Percentiles rank a stretch among this genome's conserved stretches.
These are phyloP conservation scores for Nasonia longicornis DNA, from an alignment of 1,140 invertebrate species.

Conservation along the genomic window DNA sequence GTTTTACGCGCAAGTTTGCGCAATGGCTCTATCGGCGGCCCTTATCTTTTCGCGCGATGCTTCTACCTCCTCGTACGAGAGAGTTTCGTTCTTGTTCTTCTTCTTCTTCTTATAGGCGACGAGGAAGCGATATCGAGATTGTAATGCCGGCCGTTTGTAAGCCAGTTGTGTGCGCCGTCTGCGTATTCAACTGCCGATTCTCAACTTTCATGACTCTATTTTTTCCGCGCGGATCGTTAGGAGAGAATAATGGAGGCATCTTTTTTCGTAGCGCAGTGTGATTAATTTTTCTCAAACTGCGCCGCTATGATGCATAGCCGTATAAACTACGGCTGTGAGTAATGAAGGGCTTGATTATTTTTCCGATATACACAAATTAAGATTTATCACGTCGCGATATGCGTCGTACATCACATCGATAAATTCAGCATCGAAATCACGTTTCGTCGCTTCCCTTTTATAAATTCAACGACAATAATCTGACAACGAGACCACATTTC, in stretches of 20 bases:
- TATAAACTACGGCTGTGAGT: not conserved
- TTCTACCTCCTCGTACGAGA: not conserved
- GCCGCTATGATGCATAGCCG: too few relatives aligned
- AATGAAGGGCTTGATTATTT: not conserved
- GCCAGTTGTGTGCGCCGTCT: not conserved
- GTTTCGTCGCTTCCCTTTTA: not conserved
- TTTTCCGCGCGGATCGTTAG: too few relatives aligned
- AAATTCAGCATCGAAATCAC: not conserved
- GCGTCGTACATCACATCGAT: not conserved
- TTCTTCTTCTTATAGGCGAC: not conserved
- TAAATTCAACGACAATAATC: not conserved
- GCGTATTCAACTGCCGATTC: too few relatives aligned
- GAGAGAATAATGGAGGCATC: too few relatives aligned
- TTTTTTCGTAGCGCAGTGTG: too few relatives aligned
- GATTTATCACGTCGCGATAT: not conserved
- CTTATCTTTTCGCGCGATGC: not conserved
- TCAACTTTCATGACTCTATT: too few relatives aligned
- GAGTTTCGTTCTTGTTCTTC: not conserved
- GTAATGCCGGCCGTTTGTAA: constrained; percentile 7
- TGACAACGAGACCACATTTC: not conserved
- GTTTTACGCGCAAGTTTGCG: constrained; percentile 19
- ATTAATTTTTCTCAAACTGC: not conserved
- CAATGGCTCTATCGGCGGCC: constrained; percentile 37
- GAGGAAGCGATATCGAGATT: not conserved
- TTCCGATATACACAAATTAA: not conserved